Evolutionary conservation across 2,797 vertebrate genomes (phyloP), one percentile per base, ranked within the genome.

Genomic region (Percopsis omiscomaycus): DNA sequence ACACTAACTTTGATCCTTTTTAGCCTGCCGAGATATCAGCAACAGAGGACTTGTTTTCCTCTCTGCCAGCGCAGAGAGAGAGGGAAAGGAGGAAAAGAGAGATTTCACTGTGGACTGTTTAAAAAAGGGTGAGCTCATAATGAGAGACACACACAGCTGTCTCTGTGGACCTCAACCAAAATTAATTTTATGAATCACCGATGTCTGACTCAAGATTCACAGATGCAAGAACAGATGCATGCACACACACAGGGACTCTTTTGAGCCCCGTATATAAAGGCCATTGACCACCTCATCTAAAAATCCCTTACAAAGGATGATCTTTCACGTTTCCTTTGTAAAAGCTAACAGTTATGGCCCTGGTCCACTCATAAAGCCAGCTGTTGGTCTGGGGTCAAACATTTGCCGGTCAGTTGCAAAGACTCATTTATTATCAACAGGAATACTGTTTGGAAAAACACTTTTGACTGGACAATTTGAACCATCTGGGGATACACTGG

Each of bases 81-180:
- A 12, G 10, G 22, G 51, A 53, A 6, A 22, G 51, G 11, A 45
- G 57, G 3, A 11, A 12, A 5, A 0, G 22, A 12, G 22, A 22
- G 16, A 22, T 37, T 56, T 42, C 46, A 9, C 72, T 82, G 82
- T 82, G 79, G 77, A 80, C 59, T 65, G 60, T 76, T 68, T 73
- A 69, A 80, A 81, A 81, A 67, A 65, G 73, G 74, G 84, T 89
- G 88, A 90, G 79, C 74, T 90, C 83, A 87, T 85, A 66, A 56
- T 74, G 79, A 37, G 69, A 80, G 72, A 71, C 78, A 53, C 69
- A 86, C 81, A 83, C 82, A 80, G 75, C 67, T 62, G 68, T 74
- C 81, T 66, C 69, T 57, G 59, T 69, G 68, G 66, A 76, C 61
- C 70, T 68, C 66, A 69, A 87, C 65, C 66, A 71, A 72, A 84